phyloP scores from a whole-genome alignment of 2,797 vertebrate species.

The Microctenopoma stevenorrisi region DNA sequence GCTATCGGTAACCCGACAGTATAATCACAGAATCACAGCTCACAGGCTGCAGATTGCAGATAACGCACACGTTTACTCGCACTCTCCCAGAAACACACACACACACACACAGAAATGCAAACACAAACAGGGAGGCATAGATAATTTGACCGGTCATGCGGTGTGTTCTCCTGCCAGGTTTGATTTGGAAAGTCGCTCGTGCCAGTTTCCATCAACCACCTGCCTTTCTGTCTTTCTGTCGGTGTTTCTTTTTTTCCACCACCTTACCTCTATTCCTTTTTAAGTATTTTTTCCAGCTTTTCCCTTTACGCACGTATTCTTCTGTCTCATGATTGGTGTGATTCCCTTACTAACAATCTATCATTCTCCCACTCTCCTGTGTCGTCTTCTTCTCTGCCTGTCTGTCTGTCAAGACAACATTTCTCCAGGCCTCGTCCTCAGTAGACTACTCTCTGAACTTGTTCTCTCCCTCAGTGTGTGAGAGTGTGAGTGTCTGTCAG shows the following conservation, averaged over 20 bases:
- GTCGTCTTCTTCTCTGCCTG: conserved; percentile 24
- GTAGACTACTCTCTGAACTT: conserved; percentile 20
- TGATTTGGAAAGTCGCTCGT: conserved; percentile 53
- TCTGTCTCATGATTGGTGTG: neutral
- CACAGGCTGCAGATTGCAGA: conserved; percentile 76
- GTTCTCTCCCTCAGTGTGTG: conserved; percentile 9
- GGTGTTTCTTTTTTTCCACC: conserved; percentile 10
- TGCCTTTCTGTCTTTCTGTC: conserved; percentile 34
- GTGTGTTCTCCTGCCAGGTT: conserved; percentile 55
- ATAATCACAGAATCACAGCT: conserved; percentile 78
- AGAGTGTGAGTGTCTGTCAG: neutral
- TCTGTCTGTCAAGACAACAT: conserved; percentile 36
- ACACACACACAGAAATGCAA: conserved; percentile 45
- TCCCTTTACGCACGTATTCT: neutral
- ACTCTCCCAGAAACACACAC: conserved; percentile 21
- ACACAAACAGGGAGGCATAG: conserved; percentile 62
- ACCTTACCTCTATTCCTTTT: neutral
- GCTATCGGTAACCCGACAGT: conserved; percentile 62
- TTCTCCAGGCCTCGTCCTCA: conserved; percentile 42
- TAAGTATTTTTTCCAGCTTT: conserved; percentile 1
- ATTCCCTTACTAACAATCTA: conserved; percentile 13
- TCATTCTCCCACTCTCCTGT: conserved; percentile 1
- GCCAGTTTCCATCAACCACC: conserved; percentile 46
- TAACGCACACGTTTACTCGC: conserved; percentile 55
- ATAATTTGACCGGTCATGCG: conserved; percentile 70